Evolutionary conservation across 2,113 vertebrate genomes (phyloP).

Genomic region (Geococcyx californianus): DNA sequence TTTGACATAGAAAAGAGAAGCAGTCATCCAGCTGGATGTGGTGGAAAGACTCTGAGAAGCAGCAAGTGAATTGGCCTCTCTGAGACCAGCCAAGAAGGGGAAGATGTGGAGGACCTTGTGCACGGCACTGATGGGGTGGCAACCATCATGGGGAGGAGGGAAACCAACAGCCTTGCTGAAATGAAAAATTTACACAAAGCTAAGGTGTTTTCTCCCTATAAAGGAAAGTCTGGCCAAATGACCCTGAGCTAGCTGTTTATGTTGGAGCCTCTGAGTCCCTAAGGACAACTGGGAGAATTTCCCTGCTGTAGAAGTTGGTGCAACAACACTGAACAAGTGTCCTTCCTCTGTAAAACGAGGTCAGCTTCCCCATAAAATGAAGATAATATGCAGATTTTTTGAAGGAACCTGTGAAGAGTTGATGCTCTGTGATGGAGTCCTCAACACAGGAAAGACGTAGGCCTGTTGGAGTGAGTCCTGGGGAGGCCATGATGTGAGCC

Average conservation of each 20-base stretch:
- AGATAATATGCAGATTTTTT: background rate
- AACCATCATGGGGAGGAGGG: background rate
- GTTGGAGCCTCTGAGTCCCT: background rate
- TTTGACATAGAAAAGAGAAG: background rate
- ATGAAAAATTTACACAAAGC: background rate
- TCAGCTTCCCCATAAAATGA: background rate
- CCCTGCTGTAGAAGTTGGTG: background rate
- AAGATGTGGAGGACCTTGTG: background rate
- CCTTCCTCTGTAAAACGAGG: background rate
- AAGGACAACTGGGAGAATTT: background rate
- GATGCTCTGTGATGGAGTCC: background rate
- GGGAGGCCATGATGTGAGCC: too few species aligned
- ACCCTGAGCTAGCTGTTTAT: background rate
- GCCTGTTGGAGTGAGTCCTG: too few species aligned
- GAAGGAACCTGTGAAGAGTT: background rate
- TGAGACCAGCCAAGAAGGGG: background rate
- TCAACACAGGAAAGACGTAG: too few species aligned
- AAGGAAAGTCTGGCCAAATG: background rate
- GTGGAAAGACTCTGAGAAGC: background rate
- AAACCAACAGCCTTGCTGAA: background rate
- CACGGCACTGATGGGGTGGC: accelerated
- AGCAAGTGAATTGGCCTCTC: background rate
- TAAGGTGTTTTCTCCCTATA: accelerated
- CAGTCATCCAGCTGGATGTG: background rate
- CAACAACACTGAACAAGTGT: background rate